Evolutionary conservation across 2,888 invertebrate genomes (phyloP).

Genomic region (Steinernema carpocapsae): DNA sequence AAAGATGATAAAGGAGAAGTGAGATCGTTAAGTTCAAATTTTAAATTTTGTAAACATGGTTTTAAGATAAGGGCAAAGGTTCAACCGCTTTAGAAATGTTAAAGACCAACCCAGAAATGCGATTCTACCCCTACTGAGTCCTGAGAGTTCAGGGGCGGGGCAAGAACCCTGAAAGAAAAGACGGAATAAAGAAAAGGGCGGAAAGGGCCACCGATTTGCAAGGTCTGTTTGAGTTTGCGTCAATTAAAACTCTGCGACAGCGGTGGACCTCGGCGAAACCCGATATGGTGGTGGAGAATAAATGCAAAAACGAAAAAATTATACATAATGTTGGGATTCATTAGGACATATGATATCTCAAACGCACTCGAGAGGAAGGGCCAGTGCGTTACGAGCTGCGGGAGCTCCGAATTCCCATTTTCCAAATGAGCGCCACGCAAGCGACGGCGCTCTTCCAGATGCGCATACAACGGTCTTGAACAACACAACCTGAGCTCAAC

Average conservation of each 20-base stretch:
- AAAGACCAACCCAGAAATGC: too few relatives aligned
- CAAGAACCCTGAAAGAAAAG: neutral
- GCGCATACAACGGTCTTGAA: constrained; percentile 3
- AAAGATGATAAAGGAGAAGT: too few relatives aligned
- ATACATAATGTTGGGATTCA: neutral
- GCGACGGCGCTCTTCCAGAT: constrained; percentile 11
- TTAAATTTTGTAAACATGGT: too few relatives aligned
- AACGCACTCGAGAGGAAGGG: constrained; percentile 5
- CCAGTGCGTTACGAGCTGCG: neutral
- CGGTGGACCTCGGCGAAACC: neutral
- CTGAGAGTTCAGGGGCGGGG: neutral
- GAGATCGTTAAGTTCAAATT: too few relatives aligned
- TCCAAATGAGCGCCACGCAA: constrained; percentile 10
- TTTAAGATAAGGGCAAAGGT: too few relatives aligned
- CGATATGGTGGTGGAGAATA: neutral
- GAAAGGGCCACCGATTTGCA: neutral
- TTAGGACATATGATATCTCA: neutral
- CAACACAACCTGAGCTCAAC: constrained; percentile 12
- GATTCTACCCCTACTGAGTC: too few relatives aligned
- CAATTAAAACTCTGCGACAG: neutral
- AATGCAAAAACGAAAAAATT: constrained; percentile 16
- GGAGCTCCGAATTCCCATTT: neutral
- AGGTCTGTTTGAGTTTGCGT: constrained; percentile 25
- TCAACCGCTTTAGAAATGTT: too few relatives aligned
- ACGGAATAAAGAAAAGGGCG: neutral